phyloP scores from a whole-genome alignment of 2,888 invertebrate species.

The Noctuana brunneofusca region DNA sequence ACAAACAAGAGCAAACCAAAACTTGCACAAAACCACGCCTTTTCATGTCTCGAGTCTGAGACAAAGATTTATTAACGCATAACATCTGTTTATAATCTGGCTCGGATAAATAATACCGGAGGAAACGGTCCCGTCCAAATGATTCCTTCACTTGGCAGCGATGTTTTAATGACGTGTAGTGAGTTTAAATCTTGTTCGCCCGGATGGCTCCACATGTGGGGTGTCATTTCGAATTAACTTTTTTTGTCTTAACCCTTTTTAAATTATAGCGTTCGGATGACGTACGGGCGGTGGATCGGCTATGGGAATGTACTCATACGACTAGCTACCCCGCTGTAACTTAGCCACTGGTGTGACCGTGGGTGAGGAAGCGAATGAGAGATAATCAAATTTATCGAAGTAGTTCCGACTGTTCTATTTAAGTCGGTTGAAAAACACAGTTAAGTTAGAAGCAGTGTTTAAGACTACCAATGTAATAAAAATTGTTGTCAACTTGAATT shows the following conservation, averaged over 20 bases:
- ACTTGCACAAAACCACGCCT: conserved; percentile 19
- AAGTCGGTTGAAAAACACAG: neutral
- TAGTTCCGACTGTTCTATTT: neutral
- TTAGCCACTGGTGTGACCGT: conserved; percentile 31
- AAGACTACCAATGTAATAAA: too few relatives aligned
- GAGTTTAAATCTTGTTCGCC: conserved; percentile 50
- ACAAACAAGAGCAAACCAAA: conserved; percentile 1
- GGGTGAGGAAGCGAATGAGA: neutral
- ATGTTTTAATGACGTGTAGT: conserved; percentile 61
- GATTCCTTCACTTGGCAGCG: conserved; percentile 69
- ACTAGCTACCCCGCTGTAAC: conserved; percentile 43
- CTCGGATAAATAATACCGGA: conserved; percentile 62
- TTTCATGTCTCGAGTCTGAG: conserved; percentile 45
- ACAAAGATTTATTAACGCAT: conserved; percentile 70
- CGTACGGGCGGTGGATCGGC: conserved; percentile 43
- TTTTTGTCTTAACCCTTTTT: conserved; percentile 77
- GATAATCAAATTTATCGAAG: neutral
- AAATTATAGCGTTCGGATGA: conserved; percentile 69
- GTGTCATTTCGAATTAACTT: conserved; percentile 63
- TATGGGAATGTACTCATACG: conserved; percentile 71
- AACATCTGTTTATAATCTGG: conserved; percentile 77
- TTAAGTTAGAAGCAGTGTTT: too few relatives aligned
- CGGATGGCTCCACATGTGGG: conserved; percentile 60
- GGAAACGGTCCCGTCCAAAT: conserved; percentile 57
- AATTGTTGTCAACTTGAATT: too few relatives aligned